Base-by-base conservation (phyloP, 2,113 vertebrate genomes). In the Saccopteryx leptura region DNA sequence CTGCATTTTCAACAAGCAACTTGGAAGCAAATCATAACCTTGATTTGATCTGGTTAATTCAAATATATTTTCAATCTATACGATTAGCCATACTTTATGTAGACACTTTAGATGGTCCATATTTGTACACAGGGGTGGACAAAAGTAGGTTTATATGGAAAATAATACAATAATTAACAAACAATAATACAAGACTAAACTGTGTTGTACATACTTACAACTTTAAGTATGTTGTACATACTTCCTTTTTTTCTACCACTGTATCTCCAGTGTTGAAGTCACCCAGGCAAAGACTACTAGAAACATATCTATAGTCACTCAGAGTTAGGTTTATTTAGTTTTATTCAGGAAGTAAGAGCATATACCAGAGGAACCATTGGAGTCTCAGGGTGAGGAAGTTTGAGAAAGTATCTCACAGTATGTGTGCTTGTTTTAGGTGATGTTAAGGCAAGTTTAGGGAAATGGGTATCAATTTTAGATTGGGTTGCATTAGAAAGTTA, bases 391-490 rank as follows among this genome's bases (percentile, higher is more conserved):
- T 3, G 6, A 11, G 39, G 52, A 2, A 48, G 19, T 9, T 13
- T 78, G 28, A 78, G 8, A 0, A 6, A 33, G 2, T 19, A 8
- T 72, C 21, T 76, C 50, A 50, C 0, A 31, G 1, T 39, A 31
- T 71, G 33, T 71, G 6, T 65, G 19, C 46, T 60, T 52, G 0
- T 56, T 82, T 24, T 56, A n/a, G 33, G 5, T 66, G 7, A 31
- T 39, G 76, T 92, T 76, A 66, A 50, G 48, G 18, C 52, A 65
- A 56, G 17, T 9, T 69, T 82, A 85, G 31, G n/a, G 52, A 81
- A 68, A 12, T 71, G 9, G n/a, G 5, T 54, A 5, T 72, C 21
- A 13, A 9, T 58, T 85, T 81, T 60, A 39, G 15, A 60, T 24
- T 86, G 15, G 26, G 31, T 24, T 17, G 7, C 28, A 88, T 52